Conservation (phyloP, 1,140 invertebrate species). For the Campoletis sonorensis region DNA sequence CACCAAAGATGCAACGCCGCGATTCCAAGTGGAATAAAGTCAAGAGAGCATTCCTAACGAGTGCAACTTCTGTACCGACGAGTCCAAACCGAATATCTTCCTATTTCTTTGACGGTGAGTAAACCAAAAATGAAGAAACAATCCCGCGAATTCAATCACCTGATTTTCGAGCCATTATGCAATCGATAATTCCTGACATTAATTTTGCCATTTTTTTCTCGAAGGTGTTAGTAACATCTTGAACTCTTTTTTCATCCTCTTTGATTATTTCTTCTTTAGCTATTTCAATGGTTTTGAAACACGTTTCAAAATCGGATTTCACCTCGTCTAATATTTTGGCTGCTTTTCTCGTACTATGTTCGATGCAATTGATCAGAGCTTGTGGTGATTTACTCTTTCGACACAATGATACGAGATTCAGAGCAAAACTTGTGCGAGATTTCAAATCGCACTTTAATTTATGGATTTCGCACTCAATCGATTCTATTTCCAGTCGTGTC, state of each 20-base stretch:
- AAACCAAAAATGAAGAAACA: neutral
- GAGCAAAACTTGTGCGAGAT: neutral
- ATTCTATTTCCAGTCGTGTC: neutral
- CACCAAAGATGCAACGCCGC: constrained; percentile 67
- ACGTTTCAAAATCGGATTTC: neutral
- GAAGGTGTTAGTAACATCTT: constrained; percentile 33
- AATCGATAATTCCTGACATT: neutral
- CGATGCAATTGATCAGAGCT: constrained; percentile 35
- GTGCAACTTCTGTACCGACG: constrained; percentile 81
- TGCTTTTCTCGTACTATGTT: constrained; percentile 33
- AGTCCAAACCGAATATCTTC: constrained; percentile 81
- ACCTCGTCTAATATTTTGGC: constrained; percentile 42
- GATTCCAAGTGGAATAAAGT: constrained; percentile 85
- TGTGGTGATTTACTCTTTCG: constrained; percentile 28
- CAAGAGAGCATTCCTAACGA: constrained; percentile 83
- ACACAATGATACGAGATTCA: constrained; percentile 17
- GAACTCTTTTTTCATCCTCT: constrained; percentile 31
- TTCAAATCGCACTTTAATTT: constrained; percentile 36
- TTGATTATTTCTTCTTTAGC: constrained; percentile 22
- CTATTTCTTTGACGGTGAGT: constrained; percentile 78
- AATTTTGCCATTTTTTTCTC: constrained; percentile 39
- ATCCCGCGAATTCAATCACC: neutral
- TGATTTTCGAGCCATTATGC: constrained; percentile 7
- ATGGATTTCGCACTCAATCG: constrained; percentile 37
- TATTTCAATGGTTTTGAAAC: neutral